Evolutionary conservation across 2,888 invertebrate species (phyloP).

Genomic region (Patella pellucida): DNA sequence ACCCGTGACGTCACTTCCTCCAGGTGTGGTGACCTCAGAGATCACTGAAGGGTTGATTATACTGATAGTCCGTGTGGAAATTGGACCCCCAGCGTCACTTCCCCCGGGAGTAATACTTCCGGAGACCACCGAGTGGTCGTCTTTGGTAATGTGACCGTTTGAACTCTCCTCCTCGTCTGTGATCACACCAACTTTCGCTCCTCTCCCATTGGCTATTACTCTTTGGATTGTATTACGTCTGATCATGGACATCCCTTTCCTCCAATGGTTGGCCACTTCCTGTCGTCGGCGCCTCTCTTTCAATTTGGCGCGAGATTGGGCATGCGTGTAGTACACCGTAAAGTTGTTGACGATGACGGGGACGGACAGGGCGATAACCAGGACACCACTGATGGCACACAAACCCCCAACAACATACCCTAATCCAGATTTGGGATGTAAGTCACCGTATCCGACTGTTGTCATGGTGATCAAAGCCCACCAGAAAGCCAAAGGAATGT

Average conservation of each 20-base stretch:
- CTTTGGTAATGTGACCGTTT: neutral
- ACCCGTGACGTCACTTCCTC: no score
- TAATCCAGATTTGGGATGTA: slow-evolving; percentile 44
- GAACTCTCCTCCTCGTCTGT: neutral
- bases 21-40: no score
- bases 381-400: slow-evolving; percentile 52
- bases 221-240: neutral
- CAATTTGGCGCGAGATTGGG: slow-evolving; percentile 49
- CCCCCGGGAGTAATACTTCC: no score
- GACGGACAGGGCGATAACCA: slow-evolving; percentile 53
- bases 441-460: slow-evolving; percentile 78
- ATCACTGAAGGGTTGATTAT: no score
- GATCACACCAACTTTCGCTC: neutral
- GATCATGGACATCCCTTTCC: neutral
- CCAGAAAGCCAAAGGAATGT: slow-evolving; percentile 87
- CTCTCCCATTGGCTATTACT: neutral
- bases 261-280: neutral
- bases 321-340: slow-evolving; percentile 52
- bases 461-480: slow-evolving; percentile 91
- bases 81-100: no score
- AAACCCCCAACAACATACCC: slow-evolving; percentile 49
- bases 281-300: slow-evolving; percentile 32
- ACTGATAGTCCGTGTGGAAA: no score
- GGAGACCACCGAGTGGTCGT: no score
- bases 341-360: slow-evolving; percentile 57